Evolutionary conservation across 2,797 vertebrate genomes (phyloP).

Genomic region (Peromyscus eremicus): DNA sequence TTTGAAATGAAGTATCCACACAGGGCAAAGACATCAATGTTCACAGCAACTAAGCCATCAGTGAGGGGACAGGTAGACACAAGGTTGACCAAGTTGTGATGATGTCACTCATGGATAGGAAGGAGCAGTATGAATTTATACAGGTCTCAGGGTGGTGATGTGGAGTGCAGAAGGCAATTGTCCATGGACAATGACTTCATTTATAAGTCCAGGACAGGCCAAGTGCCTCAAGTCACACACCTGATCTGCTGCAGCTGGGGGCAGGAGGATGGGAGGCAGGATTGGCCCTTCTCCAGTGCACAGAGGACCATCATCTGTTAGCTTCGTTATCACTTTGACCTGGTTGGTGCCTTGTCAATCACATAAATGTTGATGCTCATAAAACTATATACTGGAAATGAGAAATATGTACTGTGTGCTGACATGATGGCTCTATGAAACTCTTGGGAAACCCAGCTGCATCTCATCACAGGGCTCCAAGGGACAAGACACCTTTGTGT

Average conservation of each 20-base stretch:
- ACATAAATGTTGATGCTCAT: accelerated
- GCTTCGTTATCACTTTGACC: background rate
- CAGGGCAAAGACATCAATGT: background rate
- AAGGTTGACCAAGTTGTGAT: background rate
- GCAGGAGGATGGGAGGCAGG: background rate
- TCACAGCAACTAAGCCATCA: background rate
- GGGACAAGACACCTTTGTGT: background rate
- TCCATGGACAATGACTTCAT: too few relatives aligned
- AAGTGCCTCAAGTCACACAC: too few relatives aligned
- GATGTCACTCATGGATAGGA: background rate
- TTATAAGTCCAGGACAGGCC: background rate
- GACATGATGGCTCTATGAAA: accelerated
- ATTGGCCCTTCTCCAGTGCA: background rate
- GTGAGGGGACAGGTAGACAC: background rate
- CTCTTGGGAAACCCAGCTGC: background rate
- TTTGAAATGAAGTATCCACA: background rate
- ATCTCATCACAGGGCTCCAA: too few relatives aligned
- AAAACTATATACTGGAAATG: background rate
- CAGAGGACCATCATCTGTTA: accelerated
- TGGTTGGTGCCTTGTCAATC: background rate
- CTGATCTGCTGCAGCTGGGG: background rate
- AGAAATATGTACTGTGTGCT: accelerated
- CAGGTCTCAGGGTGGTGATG: background rate
- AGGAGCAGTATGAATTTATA: background rate
- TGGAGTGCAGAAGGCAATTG: background rate